A percentile compares a stretch with the other conserved stretches of the same genome.
Evolutionary conservation across 2,888 invertebrate species (phyloP).

Genomic region (Pammene aurita): DNA sequence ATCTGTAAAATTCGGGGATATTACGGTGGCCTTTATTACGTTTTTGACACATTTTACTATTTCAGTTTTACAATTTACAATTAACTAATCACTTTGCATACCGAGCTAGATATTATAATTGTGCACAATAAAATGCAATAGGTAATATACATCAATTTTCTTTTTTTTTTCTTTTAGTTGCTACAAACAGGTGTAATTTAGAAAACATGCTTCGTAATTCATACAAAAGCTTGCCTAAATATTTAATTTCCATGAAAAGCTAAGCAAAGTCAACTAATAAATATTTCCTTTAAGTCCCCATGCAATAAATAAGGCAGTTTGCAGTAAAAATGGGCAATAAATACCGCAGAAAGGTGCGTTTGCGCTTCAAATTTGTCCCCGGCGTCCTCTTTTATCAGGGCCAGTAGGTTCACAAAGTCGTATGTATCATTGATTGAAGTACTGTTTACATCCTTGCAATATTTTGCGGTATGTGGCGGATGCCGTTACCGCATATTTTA

Average conservation of each 20-base stretch:
- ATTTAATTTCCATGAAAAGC: conserved; percentile 3
- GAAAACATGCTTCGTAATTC: no score
- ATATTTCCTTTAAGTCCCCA: conserved; percentile 29
- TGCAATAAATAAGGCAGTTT: conserved; percentile 46
- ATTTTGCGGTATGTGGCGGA: conserved; percentile 53
- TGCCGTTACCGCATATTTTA: conserved; percentile 64
- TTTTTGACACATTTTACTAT: no score
- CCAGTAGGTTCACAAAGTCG: not conserved
- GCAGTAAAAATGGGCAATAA: conserved; percentile 57
- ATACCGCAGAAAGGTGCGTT: conserved; percentile 53
- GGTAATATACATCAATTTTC: no score
- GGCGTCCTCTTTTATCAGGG: conserved; percentile 53
- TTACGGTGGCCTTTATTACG: no score
- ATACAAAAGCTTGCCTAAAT: not conserved
- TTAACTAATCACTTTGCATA: no score
- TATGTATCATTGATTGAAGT: not conserved
- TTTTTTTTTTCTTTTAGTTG: no score
- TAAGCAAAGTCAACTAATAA: conserved; percentile 23
- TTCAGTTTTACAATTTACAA: no score
- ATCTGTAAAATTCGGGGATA: no score
- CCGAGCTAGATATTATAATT: no score
- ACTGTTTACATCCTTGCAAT: not conserved
- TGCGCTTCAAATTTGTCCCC: conserved; percentile 59
- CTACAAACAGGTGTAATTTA: no score
- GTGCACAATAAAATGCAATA: no score